Conservation (phyloP, 2,797 vertebrate genomes). For the Anabas testudineus region DNA sequence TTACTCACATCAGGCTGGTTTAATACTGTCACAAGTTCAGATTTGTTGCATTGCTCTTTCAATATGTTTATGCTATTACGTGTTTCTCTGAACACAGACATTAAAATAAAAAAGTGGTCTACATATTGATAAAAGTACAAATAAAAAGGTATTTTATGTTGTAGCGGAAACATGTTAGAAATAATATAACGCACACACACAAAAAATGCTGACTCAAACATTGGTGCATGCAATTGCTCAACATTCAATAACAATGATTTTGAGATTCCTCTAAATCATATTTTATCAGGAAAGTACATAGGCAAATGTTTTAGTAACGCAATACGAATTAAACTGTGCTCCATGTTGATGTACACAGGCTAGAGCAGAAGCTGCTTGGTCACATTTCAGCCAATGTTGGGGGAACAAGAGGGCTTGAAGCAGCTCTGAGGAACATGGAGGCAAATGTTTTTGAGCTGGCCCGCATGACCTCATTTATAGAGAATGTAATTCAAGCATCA, state of each 20-base stretch:
- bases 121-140: slow-evolving; percentile 36
- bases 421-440: slow-evolving; percentile 39
- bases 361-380: slow-evolving; percentile 22
- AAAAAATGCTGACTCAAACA: slow-evolving; percentile 43
- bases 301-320: slow-evolving; percentile 29
- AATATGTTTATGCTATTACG: slow-evolving; percentile 12
- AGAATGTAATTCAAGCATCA: slow-evolving; percentile 74
- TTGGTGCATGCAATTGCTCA: slow-evolving; percentile 67
- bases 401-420: slow-evolving; percentile 26
- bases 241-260: slow-evolving; percentile 48
- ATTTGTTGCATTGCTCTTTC: slow-evolving; percentile 28
- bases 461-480: slow-evolving; percentile 51
- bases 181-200: slow-evolving; percentile 37
- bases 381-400: slow-evolving; percentile 41
- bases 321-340: slow-evolving; percentile 11
- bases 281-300: slow-evolving; percentile 28
- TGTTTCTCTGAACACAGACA: slow-evolving; percentile 25
- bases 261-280: slow-evolving; percentile 26
- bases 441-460: slow-evolving; percentile 53
- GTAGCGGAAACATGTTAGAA: slow-evolving; percentile 63
- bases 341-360: slow-evolving; percentile 16
- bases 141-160: slow-evolving; percentile 46
- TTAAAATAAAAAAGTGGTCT: slow-evolving; percentile 21
- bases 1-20: slow-evolving; percentile 34
- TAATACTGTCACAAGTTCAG: neutral